A percentile compares a stretch with the other conserved stretches of the same genome.
phyloP scores from a whole-genome alignment of 2,113 vertebrate species.

The Festucalex cinctus region DNA sequence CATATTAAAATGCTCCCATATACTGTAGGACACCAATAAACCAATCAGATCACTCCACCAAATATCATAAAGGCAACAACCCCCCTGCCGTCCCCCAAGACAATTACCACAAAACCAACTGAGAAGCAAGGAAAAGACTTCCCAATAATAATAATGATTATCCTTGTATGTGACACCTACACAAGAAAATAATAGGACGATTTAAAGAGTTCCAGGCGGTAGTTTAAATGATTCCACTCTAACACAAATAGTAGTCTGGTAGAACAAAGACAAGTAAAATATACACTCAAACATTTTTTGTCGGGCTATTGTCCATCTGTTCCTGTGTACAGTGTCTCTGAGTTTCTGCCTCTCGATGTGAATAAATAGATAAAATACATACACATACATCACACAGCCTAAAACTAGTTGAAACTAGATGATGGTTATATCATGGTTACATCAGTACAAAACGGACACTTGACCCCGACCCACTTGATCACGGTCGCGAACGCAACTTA shows the following conservation, averaged over 20 bases:
- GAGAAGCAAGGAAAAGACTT: constrained; percentile 14
- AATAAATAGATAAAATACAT: too few species aligned
- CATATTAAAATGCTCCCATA: not conserved
- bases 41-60: not conserved
- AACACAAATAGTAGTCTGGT: constrained; percentile 8
- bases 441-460: too few species aligned
- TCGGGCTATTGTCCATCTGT: too few species aligned
- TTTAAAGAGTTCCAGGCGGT: constrained; percentile 35
- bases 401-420: too few species aligned
- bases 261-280: not conserved
- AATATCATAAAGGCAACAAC: constrained; percentile 2
- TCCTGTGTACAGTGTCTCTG: too few species aligned
- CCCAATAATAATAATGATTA: constrained; percentile 19
- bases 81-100: not conserved
- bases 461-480: too few species aligned
- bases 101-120: constrained; percentile 35
- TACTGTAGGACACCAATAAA: not conserved
- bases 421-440: too few species aligned
- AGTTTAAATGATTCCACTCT: not conserved
- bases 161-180: constrained; percentile 41
- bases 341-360: too few species aligned
- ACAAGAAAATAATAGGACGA: constrained; percentile 26
- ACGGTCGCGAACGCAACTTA: too few species aligned
- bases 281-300: too few species aligned
- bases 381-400: too few species aligned